Base-by-base conservation (phyloP, 2,797 vertebrate genomes). In the Pelodytes ibericus region DNA sequence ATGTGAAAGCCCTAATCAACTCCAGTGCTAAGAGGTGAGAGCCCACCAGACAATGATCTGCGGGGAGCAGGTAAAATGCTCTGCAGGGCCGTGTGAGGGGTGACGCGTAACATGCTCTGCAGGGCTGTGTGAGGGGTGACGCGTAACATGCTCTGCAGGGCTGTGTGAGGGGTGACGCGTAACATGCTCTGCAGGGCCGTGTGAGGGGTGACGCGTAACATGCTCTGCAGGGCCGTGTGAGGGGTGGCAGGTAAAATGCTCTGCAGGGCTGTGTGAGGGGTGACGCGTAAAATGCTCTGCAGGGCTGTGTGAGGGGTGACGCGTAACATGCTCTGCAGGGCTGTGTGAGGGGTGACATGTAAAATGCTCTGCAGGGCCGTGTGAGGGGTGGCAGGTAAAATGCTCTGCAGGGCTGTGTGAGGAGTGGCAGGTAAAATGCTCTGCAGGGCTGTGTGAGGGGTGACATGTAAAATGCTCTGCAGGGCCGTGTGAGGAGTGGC, bases 1-100 rank as follows among this genome's bases (percentile, higher is more conserved):
- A 93, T 72, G 79, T 96, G 77, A 89, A 89, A 83, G 95, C 94
- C 26, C 86, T 86, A 69, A 11, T 95, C 11, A 91, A 87, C 2
- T 80, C 71, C 0, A 83, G 83, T 9, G 90, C 87, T 25, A 81
- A 79, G 51, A 87, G 81, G 91, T 91, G 69, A 72, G 47, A 53
- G 33, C 6, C 6, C 33, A 36, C 6, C 6, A 13, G 13, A 36
- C 6, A 36, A 13, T 13, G 6, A 5, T 1, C 6, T 5, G 33
- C 13, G 33, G n/a, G n/a, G n/a, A 13, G 6, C 6, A 0, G 72
- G 11, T 5, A 25, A 20, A 41, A 29, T 18, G 22, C 24, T 29
- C 5, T 29, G 25, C 47, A 4, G 20, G n/a, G 44, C 7, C 5
- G 10, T 39, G 24, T n/a, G 9, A 69, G 49, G 18, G 9, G 15